These are phyloP conservation scores for Apeltes quadracus DNA, from an alignment of 2,113 vertebrate species.

Conservation along the genomic window DNA sequence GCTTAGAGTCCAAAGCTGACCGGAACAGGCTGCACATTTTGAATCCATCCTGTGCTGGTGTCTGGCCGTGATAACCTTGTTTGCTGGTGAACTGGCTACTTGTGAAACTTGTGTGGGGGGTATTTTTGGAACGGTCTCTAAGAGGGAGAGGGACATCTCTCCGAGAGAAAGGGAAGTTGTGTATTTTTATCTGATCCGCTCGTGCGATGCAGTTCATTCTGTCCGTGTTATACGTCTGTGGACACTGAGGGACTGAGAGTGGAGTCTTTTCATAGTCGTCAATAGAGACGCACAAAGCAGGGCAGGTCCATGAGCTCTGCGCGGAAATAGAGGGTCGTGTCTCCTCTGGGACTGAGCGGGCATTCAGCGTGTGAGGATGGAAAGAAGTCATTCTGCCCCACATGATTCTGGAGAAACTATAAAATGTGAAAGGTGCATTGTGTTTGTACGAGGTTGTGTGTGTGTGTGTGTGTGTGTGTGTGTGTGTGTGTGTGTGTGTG, in stretches of 20 bases:
- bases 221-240: constrained; percentile 11
- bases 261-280: constrained; percentile 17
- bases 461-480: constrained; percentile 46
- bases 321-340: constrained; percentile 9
- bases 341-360: constrained; percentile 7
- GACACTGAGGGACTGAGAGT: neutral
- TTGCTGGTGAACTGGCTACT: neutral
- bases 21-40: too few relatives aligned
- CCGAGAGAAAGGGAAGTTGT: constrained; percentile 41
- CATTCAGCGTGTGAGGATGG: constrained; percentile 16
- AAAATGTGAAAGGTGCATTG: constrained; percentile 48
- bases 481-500: constrained; percentile 37
- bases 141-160: constrained; percentile 25
- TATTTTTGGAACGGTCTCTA: constrained; percentile 29
- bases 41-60: neutral
- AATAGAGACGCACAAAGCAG: constrained; percentile 1
- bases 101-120: neutral
- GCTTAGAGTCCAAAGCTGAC: too few relatives aligned
- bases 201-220: constrained; percentile 30
- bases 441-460: constrained; percentile 35
- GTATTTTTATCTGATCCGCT: constrained; percentile 46
- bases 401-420: constrained; percentile 44
- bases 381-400: constrained; percentile 30
- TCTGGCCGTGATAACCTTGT: too few relatives aligned
- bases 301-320: neutral